These are phyloP conservation scores for Neodiprion lecontei DNA, from an alignment of 1,140 invertebrate genomes.

Conservation along the genomic window DNA sequence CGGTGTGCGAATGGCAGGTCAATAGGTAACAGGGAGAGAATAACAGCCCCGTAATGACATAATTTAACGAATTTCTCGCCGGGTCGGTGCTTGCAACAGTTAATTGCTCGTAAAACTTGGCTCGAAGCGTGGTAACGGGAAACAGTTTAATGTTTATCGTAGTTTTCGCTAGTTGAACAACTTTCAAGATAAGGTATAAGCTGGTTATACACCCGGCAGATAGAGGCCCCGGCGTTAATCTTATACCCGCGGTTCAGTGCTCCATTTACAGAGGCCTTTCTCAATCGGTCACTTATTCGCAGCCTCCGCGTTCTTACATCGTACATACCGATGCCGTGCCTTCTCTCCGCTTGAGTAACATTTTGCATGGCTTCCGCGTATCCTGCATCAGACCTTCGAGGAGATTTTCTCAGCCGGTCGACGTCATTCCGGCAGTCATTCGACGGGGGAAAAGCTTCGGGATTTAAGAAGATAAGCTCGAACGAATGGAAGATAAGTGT, in stretches of 20 bases:
- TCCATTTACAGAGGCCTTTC: too few relatives aligned
- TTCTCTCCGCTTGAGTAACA: background rate
- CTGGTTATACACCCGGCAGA: too few relatives aligned
- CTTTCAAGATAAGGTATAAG: background rate
- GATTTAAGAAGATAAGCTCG: background rate
- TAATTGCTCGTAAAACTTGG: conserved; percentile 5
- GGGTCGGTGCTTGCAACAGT: background rate
- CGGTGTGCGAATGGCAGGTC: too few relatives aligned
- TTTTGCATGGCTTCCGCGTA: background rate
- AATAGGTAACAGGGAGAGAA: too few relatives aligned
- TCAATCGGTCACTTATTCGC: too few relatives aligned
- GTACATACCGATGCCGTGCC: background rate
- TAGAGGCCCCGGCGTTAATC: too few relatives aligned
- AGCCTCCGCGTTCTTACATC: background rate
- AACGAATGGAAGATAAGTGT: conserved; percentile 17
- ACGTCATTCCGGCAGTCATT: background rate
- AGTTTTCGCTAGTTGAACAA: conserved; percentile 7
- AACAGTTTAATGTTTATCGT: conserved; percentile 5
- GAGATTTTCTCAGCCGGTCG: background rate
- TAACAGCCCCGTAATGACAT: background rate
- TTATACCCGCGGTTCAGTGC: too few relatives aligned
- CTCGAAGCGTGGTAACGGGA: background rate
- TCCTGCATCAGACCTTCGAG: background rate
- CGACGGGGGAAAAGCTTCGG: background rate
- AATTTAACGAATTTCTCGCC: background rate